Percentiles rank a stretch among this genome's conserved stretches.
These are phyloP conservation scores for Drosophila neonasuta DNA, from an alignment of 2,888 invertebrate genomes.

Conservation along the genomic window DNA sequence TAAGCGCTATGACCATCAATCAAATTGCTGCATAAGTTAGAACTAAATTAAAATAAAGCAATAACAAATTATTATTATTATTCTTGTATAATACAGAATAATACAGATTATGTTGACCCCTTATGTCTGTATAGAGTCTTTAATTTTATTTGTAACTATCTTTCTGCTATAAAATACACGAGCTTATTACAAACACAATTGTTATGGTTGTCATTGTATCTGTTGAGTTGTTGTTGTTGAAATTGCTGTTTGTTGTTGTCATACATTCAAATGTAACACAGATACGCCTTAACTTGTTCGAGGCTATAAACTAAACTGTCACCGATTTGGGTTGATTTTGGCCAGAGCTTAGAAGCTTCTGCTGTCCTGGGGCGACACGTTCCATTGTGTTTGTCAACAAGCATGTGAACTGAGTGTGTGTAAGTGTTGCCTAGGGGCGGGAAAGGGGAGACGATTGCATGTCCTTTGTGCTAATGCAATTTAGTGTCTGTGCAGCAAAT, in stretches of 20 bases:
- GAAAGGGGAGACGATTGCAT: conserved; percentile 1
- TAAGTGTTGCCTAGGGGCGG: conserved; percentile 1
- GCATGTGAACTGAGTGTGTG: conserved; percentile 32
- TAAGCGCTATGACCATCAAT: no score
- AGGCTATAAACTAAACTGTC: conserved; percentile 69
- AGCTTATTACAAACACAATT: conserved; percentile 32
- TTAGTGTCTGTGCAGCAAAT: conserved; percentile 57
- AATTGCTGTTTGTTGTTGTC: conserved; percentile 12
- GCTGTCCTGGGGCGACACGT: conserved; percentile 5
- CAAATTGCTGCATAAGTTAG: no score
- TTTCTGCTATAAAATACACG: no score
- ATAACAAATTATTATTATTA: no score
- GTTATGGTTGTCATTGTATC: conserved; percentile 12
- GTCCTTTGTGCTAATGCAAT: conserved; percentile 64
- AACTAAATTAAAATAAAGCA: no score
- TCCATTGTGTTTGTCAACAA: conserved; percentile 57
- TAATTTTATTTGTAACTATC: no score
- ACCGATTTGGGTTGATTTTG: conserved; percentile 34
- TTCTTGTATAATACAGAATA: no score
- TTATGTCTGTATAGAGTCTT: no score
- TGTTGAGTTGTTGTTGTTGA: conserved; percentile 10
- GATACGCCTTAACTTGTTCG: conserved; percentile 51
- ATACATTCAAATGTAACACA: conserved; percentile 50
- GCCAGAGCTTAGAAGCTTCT: neutral
- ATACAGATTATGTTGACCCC: no score